Conservation (phyloP, 1,140 invertebrate species). For the Patella vulgata region DNA sequence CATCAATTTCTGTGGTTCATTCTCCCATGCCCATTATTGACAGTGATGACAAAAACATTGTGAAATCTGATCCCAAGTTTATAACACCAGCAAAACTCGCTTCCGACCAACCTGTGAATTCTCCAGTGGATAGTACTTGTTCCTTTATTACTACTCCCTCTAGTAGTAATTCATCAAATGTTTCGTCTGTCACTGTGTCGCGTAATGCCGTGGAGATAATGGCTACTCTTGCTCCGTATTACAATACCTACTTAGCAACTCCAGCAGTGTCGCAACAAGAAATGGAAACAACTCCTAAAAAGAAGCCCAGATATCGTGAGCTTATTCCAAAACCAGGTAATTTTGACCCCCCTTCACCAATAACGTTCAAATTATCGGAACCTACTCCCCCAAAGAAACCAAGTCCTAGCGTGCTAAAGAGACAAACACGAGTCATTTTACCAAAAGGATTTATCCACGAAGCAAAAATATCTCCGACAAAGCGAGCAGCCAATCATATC, state of each 20-base stretch:
- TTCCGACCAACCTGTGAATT: neutral
- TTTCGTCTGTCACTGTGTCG: constrained; percentile 3
- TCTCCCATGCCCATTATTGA: neutral
- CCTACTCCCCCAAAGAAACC: constrained; percentile 17
- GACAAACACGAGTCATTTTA: constrained; percentile 47
- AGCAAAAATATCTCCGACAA: constrained; percentile 51
- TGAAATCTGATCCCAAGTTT: too few relatives aligned
- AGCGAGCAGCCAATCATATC: constrained; percentile 45
- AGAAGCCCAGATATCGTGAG: constrained; percentile 30
- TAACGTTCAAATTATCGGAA: constrained; percentile 14
- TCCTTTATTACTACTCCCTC: neutral
- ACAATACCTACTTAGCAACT: neutral
- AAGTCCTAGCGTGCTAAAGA: constrained; percentile 50
- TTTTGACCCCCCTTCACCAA: constrained; percentile 16
- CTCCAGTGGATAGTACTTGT: neutral
- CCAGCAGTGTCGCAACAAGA: constrained; percentile 18
- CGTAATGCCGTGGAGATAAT: constrained; percentile 35
- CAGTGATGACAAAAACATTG: neutral
- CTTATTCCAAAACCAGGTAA: constrained; percentile 35
- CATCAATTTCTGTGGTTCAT: too few relatives aligned
- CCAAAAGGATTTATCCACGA: constrained; percentile 54
- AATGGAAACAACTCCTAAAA: constrained; percentile 40
- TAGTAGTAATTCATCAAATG: neutral
- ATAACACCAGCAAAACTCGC: too few relatives aligned
- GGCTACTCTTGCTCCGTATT: constrained; percentile 35